A percentile compares a stretch with the other conserved stretches of the same genome.
These are phyloP conservation scores for Listronotus bonariensis DNA, from an alignment of 1,140 invertebrate species.

Conservation along the genomic window DNA sequence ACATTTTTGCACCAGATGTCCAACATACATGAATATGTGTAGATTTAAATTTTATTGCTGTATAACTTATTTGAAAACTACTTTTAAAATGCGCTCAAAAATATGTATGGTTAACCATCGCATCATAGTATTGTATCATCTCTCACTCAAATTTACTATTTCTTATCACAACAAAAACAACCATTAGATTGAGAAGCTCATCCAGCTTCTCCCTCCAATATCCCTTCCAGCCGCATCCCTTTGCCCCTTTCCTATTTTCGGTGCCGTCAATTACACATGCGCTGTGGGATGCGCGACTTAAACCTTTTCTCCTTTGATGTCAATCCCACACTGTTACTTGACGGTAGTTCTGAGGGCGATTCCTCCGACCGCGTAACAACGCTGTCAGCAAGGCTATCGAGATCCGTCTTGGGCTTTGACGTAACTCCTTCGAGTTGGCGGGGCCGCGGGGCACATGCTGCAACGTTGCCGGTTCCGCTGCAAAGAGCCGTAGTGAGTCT, in stretches of 20 bases:
- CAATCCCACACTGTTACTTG: background rate
- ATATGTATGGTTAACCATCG: too few relatives aligned
- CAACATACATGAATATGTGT: too few relatives aligned
- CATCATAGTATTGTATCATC: too few relatives aligned
- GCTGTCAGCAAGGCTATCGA: slow-evolving; percentile 35
- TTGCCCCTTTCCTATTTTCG: slow-evolving; percentile 28
- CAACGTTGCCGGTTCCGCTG: slow-evolving; percentile 16
- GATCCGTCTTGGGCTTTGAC: slow-evolving; percentile 19
- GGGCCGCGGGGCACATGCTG: background rate
- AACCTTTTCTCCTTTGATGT: slow-evolving; percentile 38
- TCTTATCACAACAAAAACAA: too few relatives aligned
- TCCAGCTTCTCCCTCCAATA: slow-evolving; percentile 1
- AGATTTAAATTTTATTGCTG: too few relatives aligned
- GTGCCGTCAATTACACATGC: slow-evolving; percentile 42
- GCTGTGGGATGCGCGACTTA: slow-evolving; percentile 45
- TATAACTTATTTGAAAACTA: too few relatives aligned
- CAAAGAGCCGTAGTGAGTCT: slow-evolving; percentile 20
- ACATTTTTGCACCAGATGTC: too few relatives aligned
- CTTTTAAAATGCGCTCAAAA: too few relatives aligned
- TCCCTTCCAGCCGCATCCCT: slow-evolving; percentile 2
- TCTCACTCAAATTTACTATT: too few relatives aligned
- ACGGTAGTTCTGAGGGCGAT: slow-evolving; percentile 9
- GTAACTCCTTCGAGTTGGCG: background rate
- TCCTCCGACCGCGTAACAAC: slow-evolving; percentile 44
- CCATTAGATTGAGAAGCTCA: slow-evolving; percentile 2